These are phyloP conservation scores for Brachionus manjavacas DNA, from an alignment of 1,140 invertebrate species.

Conservation along the genomic window DNA sequence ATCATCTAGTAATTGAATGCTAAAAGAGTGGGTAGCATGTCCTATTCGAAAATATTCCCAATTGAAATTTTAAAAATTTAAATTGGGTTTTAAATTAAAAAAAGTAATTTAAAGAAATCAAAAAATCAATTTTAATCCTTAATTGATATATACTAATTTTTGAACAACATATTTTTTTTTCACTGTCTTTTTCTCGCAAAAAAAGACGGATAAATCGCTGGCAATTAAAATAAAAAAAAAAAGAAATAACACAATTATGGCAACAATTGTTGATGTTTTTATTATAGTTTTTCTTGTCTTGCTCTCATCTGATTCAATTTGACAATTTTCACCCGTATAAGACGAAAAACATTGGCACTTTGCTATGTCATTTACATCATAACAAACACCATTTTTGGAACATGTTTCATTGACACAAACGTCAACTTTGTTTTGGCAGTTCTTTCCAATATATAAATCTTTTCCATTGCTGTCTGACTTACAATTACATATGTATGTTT, in stretches of 20 bases:
- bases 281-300: neutral
- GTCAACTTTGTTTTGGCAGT: constrained; percentile 16
- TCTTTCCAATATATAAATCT: neutral
- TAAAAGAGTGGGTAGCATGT: no score
- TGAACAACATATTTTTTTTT: no score
- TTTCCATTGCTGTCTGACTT: neutral
- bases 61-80: no score
- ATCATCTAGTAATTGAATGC: no score
- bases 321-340: neutral
- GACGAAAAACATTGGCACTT: neutral
- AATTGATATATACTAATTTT: no score
- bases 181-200: no score
- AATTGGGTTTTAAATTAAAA: no score
- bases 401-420: constrained; percentile 27
- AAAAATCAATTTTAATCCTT: no score
- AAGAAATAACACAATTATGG: neutral
- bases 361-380: neutral
- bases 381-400: neutral
- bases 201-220: no score
- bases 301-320: constrained; percentile 10
- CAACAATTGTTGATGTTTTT: neutral
- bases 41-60: no score
- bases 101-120: no score
- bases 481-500: neutral
- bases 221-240: no score